Base-by-base conservation (phyloP, 1,140 invertebrate genomes). In the Pseudoatta argentina region DNA sequence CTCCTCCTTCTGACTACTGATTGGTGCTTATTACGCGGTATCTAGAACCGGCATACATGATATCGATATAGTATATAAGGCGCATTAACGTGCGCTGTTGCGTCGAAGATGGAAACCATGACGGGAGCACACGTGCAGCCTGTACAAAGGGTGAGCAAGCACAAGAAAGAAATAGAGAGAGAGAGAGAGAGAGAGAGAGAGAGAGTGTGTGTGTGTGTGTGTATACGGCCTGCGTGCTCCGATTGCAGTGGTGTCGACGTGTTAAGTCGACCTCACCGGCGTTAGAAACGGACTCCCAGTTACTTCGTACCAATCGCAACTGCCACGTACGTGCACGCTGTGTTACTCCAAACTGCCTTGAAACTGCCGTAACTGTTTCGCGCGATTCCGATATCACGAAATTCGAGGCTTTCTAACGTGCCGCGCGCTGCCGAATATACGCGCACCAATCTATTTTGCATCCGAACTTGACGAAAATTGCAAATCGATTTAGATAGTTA, bases 61-160 rank as follows among this genome's bases (percentile, higher is more conserved):
- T 44, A 66, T 55, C 75, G 57, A 91, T 85, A 44, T 8, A 44
- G 39, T 44, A 88, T 91, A 85, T 91, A 91, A 91, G 79, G 77
- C 69, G 27, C 27, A 87, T 91, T 91, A 92, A 88, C 87, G 61
- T 59, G 85, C 72, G 87, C 69, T 86, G 87, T 85, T 85, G 85
- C 86, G 85, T 91, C 88, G 24, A 73, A 85, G 82, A 89, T 85
- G 66, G 73, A 89, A 59, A 90, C 88, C 91, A 78, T 90, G 88
- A 89, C 91, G 85, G 86, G 87, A 24, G 90, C 57, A 73, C 89
- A 90, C 89, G 86, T 77, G 86, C 87, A 72, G 16, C n/a, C 3
- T 67, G 64, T n/a, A 44, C 10, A 34, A 79, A 81, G 76, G 55
- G 67, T 27, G 16, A 61, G 61, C 24, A 12, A 27, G 48, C 66